Evolutionary conservation across 2,797 vertebrate genomes (phyloP).

Genomic region (Sebastes itinus): DNA sequence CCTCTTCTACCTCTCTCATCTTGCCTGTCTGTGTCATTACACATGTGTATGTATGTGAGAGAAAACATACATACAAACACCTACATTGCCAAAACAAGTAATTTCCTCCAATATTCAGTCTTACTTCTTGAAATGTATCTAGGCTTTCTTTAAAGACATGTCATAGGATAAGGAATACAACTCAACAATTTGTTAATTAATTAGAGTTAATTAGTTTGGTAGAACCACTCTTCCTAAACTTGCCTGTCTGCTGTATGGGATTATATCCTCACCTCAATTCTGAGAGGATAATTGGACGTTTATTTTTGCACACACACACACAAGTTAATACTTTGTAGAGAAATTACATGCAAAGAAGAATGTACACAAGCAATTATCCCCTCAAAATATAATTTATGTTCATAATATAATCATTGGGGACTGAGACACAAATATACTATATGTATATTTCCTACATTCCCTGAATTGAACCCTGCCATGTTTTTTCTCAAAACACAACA

Average conservation of each 20-base stretch:
- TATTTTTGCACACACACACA: neutral
- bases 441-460: neutral
- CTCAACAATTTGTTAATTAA: neutral
- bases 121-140: slow-evolving; percentile 1
- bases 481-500: neutral
- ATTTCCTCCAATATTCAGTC: slow-evolving; percentile 57
- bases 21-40: slow-evolving; percentile 71
- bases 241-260: neutral
- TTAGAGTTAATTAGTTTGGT: neutral
- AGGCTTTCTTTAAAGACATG: neutral
- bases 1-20: slow-evolving; percentile 79
- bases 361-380: neutral
- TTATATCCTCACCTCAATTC: neutral
- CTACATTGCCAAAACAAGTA: slow-evolving; percentile 61
- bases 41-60: slow-evolving; percentile 33
- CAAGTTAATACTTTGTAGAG: neutral
- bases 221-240: neutral
- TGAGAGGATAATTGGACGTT: neutral
- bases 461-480: neutral
- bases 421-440: neutral
- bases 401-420: neutral
- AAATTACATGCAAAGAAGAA: neutral
- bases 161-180: neutral
- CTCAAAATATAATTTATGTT: neutral
- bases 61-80: slow-evolving; percentile 43